A percentile compares a stretch with the other conserved stretches of the same genome.
These are phyloP conservation scores for Urocitellus parryii DNA, from an alignment of 2,113 vertebrate species.

Conservation along the genomic window DNA sequence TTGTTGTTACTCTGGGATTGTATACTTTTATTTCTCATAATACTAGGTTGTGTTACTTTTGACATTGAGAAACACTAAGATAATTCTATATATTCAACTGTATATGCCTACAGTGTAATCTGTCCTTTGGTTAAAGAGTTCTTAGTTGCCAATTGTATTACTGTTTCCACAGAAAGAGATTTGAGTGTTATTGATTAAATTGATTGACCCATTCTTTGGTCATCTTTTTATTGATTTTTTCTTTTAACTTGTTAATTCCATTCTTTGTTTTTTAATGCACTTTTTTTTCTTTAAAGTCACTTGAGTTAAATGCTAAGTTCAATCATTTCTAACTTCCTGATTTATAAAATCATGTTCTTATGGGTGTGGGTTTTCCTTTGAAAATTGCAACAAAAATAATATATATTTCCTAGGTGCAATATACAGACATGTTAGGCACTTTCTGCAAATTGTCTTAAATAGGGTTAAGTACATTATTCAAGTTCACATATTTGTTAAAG, in stretches of 20 bases:
- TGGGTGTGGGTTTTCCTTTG: neutral
- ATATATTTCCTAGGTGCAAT: neutral
- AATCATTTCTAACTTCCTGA: neutral
- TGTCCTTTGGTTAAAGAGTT: neutral
- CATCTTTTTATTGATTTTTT: neutral
- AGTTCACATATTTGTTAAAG: too few species aligned
- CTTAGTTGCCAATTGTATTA: neutral
- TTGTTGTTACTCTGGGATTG: neutral
- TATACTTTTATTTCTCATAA: neutral
- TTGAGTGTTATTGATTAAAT: neutral
- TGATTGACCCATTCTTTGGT: neutral
- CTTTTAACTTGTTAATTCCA: neutral
- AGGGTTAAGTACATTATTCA: neutral
- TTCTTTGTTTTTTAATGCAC: neutral
- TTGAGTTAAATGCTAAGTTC: neutral
- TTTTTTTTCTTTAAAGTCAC: neutral
- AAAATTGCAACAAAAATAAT: neutral
- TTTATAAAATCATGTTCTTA: neutral
- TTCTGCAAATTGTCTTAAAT: neutral
- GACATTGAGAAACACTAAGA: neutral
- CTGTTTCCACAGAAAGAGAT: neutral
- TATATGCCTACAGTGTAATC: neutral
- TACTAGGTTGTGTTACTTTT: neutral
- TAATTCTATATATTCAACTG: neutral
- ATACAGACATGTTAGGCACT: neutral